phyloP scores from a whole-genome alignment of 2,113 vertebrate species.

The Mesembrinibis cayennensis region DNA sequence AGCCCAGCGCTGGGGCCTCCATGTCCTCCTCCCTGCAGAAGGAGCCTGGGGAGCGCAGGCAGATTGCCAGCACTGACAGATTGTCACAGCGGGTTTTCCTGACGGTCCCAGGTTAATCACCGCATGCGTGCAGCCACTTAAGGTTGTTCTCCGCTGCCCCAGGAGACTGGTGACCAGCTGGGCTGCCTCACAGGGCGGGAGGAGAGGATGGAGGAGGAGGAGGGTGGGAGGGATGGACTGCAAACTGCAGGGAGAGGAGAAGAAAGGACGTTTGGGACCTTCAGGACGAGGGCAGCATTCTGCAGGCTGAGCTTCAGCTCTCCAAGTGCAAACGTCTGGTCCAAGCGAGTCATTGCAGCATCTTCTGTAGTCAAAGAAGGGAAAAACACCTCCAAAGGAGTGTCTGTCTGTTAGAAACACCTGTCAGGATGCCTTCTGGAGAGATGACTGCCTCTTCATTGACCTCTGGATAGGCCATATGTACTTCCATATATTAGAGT shows the following conservation, averaged over 20 bases:
- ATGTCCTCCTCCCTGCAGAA: background rate
- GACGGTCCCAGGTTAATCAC: background rate
- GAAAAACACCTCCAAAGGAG: background rate
- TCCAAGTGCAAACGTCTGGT: background rate
- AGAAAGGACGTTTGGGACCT: background rate
- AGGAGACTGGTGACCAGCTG: background rate
- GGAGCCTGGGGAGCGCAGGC: background rate
- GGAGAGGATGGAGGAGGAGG: background rate
- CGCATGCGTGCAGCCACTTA: accelerated
- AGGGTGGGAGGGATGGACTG: background rate
- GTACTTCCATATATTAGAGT: background rate
- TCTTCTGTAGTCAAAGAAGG: background rate
- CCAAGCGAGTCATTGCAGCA: background rate
- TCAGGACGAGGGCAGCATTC: background rate
- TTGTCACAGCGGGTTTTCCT: background rate
- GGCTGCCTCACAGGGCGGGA: background rate
- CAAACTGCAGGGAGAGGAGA: background rate
- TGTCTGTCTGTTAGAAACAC: background rate
- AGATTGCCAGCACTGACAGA: background rate
- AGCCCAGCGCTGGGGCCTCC: accelerated
- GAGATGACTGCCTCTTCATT: background rate
- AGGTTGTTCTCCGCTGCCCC: background rate
- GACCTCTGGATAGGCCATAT: background rate
- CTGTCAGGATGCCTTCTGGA: background rate
- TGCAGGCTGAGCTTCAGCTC: background rate